Conservation (phyloP, 2,797 vertebrate genomes). For the Muscicapa striata region DNA sequence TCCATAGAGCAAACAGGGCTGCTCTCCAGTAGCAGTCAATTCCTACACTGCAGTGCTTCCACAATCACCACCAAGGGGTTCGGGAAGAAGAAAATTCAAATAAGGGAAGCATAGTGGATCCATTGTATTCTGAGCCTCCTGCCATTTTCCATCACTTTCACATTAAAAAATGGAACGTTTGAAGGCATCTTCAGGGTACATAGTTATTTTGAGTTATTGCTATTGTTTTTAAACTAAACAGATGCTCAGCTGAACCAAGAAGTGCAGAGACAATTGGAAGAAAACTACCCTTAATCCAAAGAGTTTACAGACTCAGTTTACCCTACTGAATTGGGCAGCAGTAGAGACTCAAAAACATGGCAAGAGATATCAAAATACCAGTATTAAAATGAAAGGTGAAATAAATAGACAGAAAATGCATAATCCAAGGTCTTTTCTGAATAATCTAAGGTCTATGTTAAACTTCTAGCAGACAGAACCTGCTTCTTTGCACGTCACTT, state of each 20-base stretch:
- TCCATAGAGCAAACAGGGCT: background rate
- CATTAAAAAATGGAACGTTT: slow-evolving; percentile 8
- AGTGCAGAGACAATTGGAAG: background rate
- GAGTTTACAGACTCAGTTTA: background rate
- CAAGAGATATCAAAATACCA: background rate
- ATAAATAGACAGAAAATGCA: background rate
- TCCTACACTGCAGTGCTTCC: background rate
- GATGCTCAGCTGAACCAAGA: background rate
- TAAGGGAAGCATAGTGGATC: background rate
- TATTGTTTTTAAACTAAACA: slow-evolving; percentile 15
- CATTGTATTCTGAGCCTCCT: background rate
- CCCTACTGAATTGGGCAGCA: background rate
- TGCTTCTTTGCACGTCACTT: background rate
- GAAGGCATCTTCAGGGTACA: background rate
- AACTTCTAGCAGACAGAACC: background rate
- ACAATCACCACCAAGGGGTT: background rate
- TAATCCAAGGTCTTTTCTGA: background rate
- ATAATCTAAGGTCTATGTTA: background rate
- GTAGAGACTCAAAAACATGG: background rate
- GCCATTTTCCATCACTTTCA: background rate
- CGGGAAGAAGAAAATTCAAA: background rate
- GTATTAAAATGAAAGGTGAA: background rate
- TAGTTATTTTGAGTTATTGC: background rate
- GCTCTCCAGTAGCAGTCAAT: background rate
- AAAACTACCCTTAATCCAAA: background rate